A percentile compares a stretch with the other conserved stretches of the same genome.
phyloP scores from a whole-genome alignment of 2,888 invertebrate genomes.

The Gasteruption jaculator region DNA sequence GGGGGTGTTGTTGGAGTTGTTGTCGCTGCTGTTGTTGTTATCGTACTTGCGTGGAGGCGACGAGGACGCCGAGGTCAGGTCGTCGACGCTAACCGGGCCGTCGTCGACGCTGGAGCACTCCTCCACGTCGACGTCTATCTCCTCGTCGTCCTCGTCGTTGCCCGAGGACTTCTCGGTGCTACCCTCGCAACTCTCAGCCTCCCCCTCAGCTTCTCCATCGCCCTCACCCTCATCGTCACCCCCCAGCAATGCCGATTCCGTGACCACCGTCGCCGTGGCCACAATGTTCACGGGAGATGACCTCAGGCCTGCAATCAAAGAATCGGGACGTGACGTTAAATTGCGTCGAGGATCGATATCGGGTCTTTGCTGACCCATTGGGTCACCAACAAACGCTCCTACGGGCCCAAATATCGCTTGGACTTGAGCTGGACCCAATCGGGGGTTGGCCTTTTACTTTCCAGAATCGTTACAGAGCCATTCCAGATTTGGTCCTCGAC shows the following conservation, averaged over 20 bases:
- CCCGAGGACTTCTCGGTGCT: conserved; percentile 53
- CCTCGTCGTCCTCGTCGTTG: conserved; percentile 52
- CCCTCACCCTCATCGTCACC: conserved; percentile 56
- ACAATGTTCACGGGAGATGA: conserved; percentile 46
- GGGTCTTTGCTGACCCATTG: too few relatives aligned
- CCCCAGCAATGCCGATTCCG: conserved; percentile 50
- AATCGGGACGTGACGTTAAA: too few relatives aligned
- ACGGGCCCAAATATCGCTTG: too few relatives aligned
- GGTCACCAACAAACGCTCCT: too few relatives aligned
- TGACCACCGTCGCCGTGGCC: conserved; percentile 51
- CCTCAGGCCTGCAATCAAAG: conserved; percentile 31
- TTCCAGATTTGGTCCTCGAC: too few relatives aligned
- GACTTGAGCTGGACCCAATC: too few relatives aligned
- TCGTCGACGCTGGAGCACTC: conserved; percentile 59
- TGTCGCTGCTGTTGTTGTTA: conserved; percentile 16
- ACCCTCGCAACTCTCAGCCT: conserved; percentile 51
- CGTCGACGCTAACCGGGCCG: conserved; percentile 40
- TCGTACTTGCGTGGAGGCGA: conserved; percentile 29
- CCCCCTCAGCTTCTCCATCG: conserved; percentile 54
- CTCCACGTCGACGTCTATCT: conserved; percentile 59
- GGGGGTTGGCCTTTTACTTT: too few relatives aligned
- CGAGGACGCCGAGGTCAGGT: conserved; percentile 9
- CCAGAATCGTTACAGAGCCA: too few relatives aligned
- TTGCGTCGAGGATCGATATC: too few relatives aligned
- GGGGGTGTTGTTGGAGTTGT: too few relatives aligned